phyloP scores from a whole-genome alignment of 1,140 invertebrate genomes.

The Vanessa tameamea region DNA sequence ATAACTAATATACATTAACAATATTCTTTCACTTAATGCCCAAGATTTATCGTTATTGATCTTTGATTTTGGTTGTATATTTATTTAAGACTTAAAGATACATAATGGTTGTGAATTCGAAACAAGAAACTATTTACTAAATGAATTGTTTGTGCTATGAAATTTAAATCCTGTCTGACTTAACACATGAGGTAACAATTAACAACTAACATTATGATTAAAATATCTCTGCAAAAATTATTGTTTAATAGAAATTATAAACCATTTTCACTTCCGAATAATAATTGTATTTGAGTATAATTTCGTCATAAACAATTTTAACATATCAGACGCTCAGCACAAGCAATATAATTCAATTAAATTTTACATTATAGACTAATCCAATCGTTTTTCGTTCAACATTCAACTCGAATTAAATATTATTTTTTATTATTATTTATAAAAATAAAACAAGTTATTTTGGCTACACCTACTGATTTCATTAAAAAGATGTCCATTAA shows the following conservation, averaged over 20 bases:
- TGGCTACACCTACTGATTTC: not conserved
- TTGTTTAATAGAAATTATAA: conserved; percentile 6
- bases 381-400: not conserved
- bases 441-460: not conserved
- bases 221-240: not conserved
- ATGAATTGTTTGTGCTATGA: conserved; percentile 12
- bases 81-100: conserved; percentile 5
- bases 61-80: not conserved
- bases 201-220: conserved; percentile 12
- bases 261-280: not conserved
- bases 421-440: not conserved
- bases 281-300: conserved; percentile 8
- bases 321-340: not conserved
- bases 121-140: conserved; percentile 5
- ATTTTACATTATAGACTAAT: not conserved
- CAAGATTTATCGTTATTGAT: not conserved
- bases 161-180: not conserved
- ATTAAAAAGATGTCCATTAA: not conserved
- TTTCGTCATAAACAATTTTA: not conserved
- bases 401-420: not conserved
- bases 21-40: conserved; percentile 10
- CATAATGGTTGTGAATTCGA: not conserved
- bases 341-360: not conserved
- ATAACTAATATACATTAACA: conserved; percentile 27
- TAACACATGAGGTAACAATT: conserved; percentile 23